phyloP scores from a whole-genome alignment of 2,113 vertebrate species.

The Empidonax traillii region DNA sequence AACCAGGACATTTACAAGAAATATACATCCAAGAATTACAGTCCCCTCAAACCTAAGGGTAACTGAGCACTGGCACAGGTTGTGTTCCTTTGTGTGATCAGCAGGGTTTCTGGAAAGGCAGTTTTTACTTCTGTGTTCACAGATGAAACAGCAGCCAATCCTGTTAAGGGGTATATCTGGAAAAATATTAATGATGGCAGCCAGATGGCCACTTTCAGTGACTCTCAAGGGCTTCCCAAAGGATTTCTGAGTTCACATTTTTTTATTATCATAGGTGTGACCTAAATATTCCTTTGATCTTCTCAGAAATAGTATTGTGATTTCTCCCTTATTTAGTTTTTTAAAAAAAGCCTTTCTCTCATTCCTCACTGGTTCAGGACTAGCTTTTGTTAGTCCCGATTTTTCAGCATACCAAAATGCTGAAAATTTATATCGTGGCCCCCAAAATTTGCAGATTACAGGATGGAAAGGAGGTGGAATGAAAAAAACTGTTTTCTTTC shows the following conservation, averaged over 20 bases:
- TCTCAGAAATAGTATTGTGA: background rate
- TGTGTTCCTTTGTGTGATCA: background rate
- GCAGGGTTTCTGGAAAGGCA: background rate
- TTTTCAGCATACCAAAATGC: background rate
- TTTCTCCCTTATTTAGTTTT: background rate
- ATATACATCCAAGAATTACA: background rate
- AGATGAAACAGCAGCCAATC: background rate
- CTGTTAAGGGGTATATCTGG: background rate
- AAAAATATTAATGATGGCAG: background rate
- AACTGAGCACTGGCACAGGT: background rate
- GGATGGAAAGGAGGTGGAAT: background rate
- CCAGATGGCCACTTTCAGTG: background rate
- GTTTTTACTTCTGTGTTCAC: background rate
- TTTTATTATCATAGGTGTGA: background rate
- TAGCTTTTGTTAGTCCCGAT: background rate
- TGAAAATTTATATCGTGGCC: background rate
- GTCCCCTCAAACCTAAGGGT: background rate
- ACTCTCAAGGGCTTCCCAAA: background rate
- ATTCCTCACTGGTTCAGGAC: background rate
- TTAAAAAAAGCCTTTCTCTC: background rate
- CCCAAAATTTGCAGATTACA: background rate
- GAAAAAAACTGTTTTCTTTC: constrained; percentile 10
- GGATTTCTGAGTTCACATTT: background rate
- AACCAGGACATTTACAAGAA: background rate
- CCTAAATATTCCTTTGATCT: background rate